Evolutionary conservation across 2,888 invertebrate species (phyloP).

Genomic region (Criorhina ranunculi): DNA sequence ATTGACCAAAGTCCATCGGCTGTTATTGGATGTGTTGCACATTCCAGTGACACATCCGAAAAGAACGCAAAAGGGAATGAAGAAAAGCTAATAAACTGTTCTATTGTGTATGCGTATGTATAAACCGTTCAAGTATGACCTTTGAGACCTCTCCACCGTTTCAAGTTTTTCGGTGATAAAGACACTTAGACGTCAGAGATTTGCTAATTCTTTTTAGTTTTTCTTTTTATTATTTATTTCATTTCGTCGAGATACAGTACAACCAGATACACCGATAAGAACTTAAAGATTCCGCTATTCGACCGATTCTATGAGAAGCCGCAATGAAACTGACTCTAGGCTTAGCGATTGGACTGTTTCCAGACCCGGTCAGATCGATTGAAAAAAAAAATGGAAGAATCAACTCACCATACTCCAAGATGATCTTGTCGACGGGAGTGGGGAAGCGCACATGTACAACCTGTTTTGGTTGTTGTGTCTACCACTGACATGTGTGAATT

Average conservation of each 20-base stretch:
- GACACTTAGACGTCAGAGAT: neutral
- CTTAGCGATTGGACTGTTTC: conserved; percentile 43
- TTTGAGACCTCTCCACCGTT: neutral
- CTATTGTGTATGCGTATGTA: neutral
- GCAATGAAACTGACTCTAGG: conserved; percentile 69
- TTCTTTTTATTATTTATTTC: no score
- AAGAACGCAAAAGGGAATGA: neutral
- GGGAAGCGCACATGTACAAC: conserved; percentile 10
- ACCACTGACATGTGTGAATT: conserved; percentile 5
- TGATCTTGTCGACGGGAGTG: conserved; percentile 24
- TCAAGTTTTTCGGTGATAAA: conserved; percentile 17
- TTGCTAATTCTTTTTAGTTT: neutral
- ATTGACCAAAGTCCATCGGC: neutral
- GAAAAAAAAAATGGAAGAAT: conserved; percentile 55
- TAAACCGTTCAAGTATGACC: conserved; percentile 14
- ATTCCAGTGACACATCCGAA: neutral
- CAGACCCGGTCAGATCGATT: conserved; percentile 49
- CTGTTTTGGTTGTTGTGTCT: conserved; percentile 39
- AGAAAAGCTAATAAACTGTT: conserved; percentile 11
- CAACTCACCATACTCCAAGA: conserved; percentile 59
- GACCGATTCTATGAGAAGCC: conserved; percentile 72
- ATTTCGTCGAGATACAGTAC: neutral
- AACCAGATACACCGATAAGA: conserved; percentile 13
- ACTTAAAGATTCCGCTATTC: conserved; percentile 48
- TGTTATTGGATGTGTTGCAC: neutral